These are phyloP conservation scores for Drymodes brunneopygia DNA, from an alignment of 2,113 vertebrate genomes.

Conservation along the genomic window DNA sequence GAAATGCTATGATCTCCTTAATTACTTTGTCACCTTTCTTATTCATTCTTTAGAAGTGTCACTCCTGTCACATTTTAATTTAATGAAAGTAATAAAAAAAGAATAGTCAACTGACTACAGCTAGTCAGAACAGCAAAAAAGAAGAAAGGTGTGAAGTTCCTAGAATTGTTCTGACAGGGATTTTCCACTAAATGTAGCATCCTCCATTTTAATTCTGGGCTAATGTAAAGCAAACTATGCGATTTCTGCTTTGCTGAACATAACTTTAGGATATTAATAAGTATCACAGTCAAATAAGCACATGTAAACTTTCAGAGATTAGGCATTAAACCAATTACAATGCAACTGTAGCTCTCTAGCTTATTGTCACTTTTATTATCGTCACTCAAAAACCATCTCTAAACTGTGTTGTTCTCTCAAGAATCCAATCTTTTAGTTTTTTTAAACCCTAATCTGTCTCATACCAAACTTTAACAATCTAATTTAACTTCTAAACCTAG, in stretches of 20 bases:
- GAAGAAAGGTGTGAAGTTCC: neutral
- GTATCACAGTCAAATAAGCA: neutral
- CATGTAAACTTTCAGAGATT: neutral
- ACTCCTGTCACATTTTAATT: neutral
- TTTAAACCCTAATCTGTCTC: neutral
- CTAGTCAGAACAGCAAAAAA: neutral
- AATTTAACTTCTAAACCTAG: neutral
- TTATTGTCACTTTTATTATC: neutral
- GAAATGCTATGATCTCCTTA: neutral
- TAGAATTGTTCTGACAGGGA: neutral
- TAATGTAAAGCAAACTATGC: neutral
- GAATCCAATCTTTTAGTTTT: neutral
- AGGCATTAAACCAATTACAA: neutral
- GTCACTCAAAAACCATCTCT: neutral
- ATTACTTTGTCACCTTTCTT: neutral
- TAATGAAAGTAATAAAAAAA: neutral
- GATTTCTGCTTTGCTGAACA: neutral
- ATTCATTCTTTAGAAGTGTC: neutral
- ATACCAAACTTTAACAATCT: neutral
- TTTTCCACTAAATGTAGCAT: neutral
- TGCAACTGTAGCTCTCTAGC: neutral
- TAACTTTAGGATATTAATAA: neutral
- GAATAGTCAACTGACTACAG: neutral
- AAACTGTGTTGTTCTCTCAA: neutral
- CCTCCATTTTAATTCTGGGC: neutral